phyloP scores from a whole-genome alignment of 1,140 invertebrate genomes.

The Drosophila orosa region DNA sequence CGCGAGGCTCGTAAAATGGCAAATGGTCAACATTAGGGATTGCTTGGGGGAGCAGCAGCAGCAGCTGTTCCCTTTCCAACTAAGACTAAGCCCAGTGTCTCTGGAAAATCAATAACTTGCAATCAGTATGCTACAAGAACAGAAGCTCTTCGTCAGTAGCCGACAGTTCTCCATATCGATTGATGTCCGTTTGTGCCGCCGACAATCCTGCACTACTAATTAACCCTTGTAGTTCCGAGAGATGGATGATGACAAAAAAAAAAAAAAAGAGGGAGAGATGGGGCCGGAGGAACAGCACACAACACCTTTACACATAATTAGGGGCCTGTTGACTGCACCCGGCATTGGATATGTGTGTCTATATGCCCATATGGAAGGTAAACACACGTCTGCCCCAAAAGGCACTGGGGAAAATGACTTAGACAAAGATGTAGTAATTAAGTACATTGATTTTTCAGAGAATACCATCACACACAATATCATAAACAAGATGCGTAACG shows the following conservation, averaged over 20 bases:
- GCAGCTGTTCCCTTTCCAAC: constrained; percentile 48
- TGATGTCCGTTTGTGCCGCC: constrained; percentile 42
- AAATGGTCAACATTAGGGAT: constrained; percentile 55
- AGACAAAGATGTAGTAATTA: neutral
- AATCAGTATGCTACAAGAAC: constrained; percentile 20
- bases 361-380: constrained; percentile 65
- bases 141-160: constrained; percentile 44
- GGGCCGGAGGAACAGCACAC: constrained; percentile 22
- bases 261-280: neutral
- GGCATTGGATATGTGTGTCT: constrained; percentile 56
- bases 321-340: constrained; percentile 72
- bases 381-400: constrained; percentile 37
- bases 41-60: constrained; percentile 27
- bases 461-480: neutral
- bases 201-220: constrained; percentile 63
- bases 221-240: constrained; percentile 50
- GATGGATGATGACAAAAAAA: constrained; percentile 23
- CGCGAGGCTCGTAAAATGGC: constrained; percentile 66
- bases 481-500: too few species aligned
- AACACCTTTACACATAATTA: constrained; percentile 81
- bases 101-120: constrained; percentile 34
- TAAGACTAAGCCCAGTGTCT: neutral
- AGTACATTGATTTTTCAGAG: neutral
- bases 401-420: neutral
- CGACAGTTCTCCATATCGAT: constrained; percentile 9